phyloP scores from a whole-genome alignment of 2,888 invertebrate species.

The Sminthurides aquaticus region DNA sequence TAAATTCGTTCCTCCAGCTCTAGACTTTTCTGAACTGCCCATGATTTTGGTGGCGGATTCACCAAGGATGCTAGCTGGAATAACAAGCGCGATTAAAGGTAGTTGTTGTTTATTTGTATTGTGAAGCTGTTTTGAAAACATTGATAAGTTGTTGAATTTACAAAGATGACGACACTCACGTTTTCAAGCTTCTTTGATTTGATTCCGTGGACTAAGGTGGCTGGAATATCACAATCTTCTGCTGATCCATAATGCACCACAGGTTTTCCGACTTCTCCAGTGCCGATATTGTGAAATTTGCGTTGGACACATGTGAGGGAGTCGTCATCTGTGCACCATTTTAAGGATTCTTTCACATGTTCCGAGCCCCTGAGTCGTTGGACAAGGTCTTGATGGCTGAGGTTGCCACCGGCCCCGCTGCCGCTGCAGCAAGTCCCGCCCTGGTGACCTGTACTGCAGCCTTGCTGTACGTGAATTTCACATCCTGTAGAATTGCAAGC shows the following conservation, averaged over 20 bases:
- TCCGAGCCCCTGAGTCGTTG: conserved; percentile 30
- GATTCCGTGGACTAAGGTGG: conserved; percentile 34
- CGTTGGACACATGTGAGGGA: conserved; percentile 31
- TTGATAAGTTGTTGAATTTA: conserved; percentile 1
- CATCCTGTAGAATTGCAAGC: not conserved
- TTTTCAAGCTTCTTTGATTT: conserved; percentile 19
- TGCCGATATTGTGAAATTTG: conserved; percentile 32
- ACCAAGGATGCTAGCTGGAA: conserved; percentile 45
- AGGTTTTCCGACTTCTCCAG: conserved; percentile 32
- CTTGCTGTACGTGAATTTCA: not conserved
- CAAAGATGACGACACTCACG: conserved; percentile 3
- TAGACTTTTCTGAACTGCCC: conserved; percentile 49
- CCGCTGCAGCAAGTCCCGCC: not conserved
- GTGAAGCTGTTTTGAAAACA: too few species aligned
- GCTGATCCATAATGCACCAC: conserved; percentile 40
- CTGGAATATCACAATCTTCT: conserved; percentile 38
- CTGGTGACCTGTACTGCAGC: not conserved
- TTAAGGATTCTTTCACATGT: conserved; percentile 25
- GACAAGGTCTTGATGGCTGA: not conserved
- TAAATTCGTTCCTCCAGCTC: conserved; percentile 52
- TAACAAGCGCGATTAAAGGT: not conserved
- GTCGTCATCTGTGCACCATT: conserved; percentile 40
- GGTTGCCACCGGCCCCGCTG: not conserved
- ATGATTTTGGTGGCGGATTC: conserved; percentile 47
- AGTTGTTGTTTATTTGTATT: not conserved